These are phyloP conservation scores for Urocynchramus pylzowi DNA, from an alignment of 2,113 vertebrate species.

Conservation along the genomic window DNA sequence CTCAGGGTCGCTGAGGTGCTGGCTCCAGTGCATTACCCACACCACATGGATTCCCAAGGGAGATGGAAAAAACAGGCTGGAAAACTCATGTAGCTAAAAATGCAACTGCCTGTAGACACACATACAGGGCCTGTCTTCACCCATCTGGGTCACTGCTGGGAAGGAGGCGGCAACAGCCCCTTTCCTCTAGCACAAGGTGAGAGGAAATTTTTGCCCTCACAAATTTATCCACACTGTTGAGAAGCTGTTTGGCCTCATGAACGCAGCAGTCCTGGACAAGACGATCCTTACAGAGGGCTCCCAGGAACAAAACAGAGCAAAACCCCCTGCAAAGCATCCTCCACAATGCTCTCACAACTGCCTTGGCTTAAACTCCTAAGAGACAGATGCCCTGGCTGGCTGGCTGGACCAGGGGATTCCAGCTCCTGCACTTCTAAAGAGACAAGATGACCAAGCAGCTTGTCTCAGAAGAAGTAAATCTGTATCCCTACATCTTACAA, in stretches of 20 bases:
- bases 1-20: not conserved
- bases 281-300: not conserved
- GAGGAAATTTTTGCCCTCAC: not conserved
- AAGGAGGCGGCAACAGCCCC: not conserved
- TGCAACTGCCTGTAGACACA: not conserved
- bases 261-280: not conserved
- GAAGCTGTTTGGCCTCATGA: not conserved
- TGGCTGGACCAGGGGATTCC: not conserved
- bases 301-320: not conserved
- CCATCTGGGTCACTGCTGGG: not conserved
- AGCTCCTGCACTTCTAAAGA: not conserved
- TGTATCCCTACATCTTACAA: not conserved
- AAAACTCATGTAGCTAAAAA: not conserved
- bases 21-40: not conserved
- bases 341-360: not conserved
- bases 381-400: not conserved
- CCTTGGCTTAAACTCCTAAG: not conserved
- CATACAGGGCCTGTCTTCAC: not conserved
- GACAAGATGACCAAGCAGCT: not conserved
- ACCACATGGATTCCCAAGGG: rapidly evolving
- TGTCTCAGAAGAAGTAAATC: not conserved
- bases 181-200: not conserved
- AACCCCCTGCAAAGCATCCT: not conserved
- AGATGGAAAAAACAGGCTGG: not conserved
- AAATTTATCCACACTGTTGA: not conserved